Evolutionary conservation across 2,888 invertebrate species (phyloP), one percentile per base, ranked within the genome.

Genomic region (Noctua pronuba): DNA sequence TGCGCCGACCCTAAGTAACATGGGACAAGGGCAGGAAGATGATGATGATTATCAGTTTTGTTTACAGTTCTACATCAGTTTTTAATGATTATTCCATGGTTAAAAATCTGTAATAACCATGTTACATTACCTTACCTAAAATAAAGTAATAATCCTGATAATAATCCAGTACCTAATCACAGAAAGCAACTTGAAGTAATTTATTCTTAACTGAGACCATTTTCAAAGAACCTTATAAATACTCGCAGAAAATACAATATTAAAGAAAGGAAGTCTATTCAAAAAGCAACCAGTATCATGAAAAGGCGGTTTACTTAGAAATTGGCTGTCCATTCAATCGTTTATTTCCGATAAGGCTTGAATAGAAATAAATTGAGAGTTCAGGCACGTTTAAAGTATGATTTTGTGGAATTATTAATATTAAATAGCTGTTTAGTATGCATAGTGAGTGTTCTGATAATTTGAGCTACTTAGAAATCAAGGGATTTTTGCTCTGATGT

Each of bases 321-420:
- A 77, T 81, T 69, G 55, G 72, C 65, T 35, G 65, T 66, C 85
- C 44, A 77, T 81, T 84, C 28, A 67, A 80, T 58, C 75, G 84
- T 46, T 67, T 80, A 73, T 71, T 75, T 66, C 74, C 71, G 65
- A 73, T 78, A 75, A 73, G 28, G 28, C 18, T 16, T 73, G 41
- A 64, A 76, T 60, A 80, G 62, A 58, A 75, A 68, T 75, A 68
- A 78, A 82, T 84, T 75, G 52, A 49, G 67, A 85, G 21, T 82
- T 65, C 58, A 64, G 65, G 79, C 79, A 82, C 82, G 82, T 82
- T 72, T 41, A 49, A 38, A 82, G 44, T 60, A 72, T 69, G 28
- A 85, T 70, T 76, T 68, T 16, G 65, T 64, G 24, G 65, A 71
- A 73, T 73, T 64, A 84, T 73, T 84, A 62, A 80, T 75, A 69